Conservation (phyloP, 2,888 invertebrate species). For the Campoplex nolae region DNA sequence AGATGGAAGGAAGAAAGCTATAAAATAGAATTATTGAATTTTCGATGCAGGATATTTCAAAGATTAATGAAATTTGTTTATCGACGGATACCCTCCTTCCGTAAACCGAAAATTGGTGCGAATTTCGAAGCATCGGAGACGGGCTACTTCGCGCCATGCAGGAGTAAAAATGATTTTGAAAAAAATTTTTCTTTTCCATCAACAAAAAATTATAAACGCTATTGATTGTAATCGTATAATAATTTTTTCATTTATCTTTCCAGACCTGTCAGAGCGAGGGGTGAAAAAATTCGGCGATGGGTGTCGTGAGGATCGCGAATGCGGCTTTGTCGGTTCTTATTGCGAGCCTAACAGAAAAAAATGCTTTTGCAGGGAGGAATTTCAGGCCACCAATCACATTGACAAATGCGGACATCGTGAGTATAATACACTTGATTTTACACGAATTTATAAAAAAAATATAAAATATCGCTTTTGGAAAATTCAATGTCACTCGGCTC, state of each 20-base stretch:
- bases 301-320: conserved; percentile 90
- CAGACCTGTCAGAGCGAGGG: conserved; percentile 87
- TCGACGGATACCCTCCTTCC: neutral
- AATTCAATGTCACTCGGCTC: no score
- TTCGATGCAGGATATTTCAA: neutral
- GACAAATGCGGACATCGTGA: conserved; percentile 94
- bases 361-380: conserved; percentile 91
- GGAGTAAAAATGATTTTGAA: neutral
- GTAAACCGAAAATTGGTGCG: neutral
- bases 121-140: neutral
- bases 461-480: no score
- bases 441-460: no score
- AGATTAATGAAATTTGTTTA: neutral
- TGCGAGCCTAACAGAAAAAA: conserved; percentile 89
- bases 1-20: neutral
- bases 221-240: neutral
- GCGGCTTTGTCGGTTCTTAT: conserved; percentile 90
- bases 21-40: neutral
- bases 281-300: conserved; percentile 91
- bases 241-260: conserved; percentile 68
- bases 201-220: neutral
- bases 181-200: neutral
- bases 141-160: neutral
- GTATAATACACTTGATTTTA: conserved; percentile 74
- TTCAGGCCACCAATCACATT: conserved; percentile 92